Percentiles rank a stretch among this genome's conserved stretches.
Conservation (phyloP, 2,113 vertebrate genomes). For the Urocolius indicus region DNA sequence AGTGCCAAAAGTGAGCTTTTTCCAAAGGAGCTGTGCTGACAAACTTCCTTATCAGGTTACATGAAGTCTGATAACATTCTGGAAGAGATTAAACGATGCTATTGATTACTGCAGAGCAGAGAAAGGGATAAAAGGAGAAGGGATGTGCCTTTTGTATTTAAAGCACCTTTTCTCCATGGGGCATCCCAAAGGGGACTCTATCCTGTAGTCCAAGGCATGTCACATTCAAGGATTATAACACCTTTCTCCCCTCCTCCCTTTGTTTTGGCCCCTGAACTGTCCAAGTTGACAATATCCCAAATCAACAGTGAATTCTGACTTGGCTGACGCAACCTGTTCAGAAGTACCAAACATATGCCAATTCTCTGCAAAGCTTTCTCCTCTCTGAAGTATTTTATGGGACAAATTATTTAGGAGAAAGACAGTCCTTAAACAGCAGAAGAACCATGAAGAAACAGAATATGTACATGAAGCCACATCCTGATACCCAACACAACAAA, state of each 20-base stretch:
- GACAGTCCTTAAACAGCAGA: not conserved
- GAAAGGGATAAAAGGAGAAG: not conserved
- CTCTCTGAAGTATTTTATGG: not conserved
- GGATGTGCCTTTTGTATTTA: not conserved
- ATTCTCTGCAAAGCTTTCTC: not conserved
- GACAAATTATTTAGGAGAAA: not conserved
- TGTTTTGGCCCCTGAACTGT: not conserved
- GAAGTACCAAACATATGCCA: fast-evolving
- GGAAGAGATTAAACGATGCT: not conserved
- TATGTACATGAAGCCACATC: conserved; percentile 5
- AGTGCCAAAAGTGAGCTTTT: not conserved
- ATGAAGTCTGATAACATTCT: not conserved
- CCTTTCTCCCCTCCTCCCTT: not conserved
- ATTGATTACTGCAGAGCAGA: not conserved
- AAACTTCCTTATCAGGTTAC: not conserved
- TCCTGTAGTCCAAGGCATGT: fast-evolving
- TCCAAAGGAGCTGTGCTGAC: not conserved
- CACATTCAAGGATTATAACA: not conserved
- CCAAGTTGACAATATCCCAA: fast-evolving
- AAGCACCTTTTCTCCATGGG: not conserved
- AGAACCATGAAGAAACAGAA: not conserved
- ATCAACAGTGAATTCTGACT: not conserved
- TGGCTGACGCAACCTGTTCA: not conserved
- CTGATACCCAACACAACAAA: conserved; percentile 22
- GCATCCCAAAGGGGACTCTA: not conserved